Evolutionary conservation across 2,888 invertebrate genomes (phyloP), one percentile per base, ranked within the genome.

Genomic region (Andrena marginata): DNA sequence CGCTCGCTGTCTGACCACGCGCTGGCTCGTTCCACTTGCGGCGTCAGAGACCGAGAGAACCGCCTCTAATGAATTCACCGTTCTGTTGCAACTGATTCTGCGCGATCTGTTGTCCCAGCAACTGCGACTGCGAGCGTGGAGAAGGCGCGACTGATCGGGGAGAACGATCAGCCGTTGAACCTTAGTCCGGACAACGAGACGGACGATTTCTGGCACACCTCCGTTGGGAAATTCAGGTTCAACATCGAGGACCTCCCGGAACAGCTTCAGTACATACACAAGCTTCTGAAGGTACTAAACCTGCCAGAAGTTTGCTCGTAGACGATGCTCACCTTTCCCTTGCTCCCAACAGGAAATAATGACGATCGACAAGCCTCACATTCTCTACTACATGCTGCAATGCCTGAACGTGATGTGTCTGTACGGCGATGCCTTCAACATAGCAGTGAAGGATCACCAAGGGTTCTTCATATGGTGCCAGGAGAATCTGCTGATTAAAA

Each of bases 391-490:
- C 92, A 96, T 99, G 93, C 95, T 99, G 74, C 97, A 98, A 91
- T 98, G 98, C 86, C 95, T 99, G 35, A 98, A 98, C 94, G 96
- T 98, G 77, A 95, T 99, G 92, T 97, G 98, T 76, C 95, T 99
- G 31, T 98, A 99, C 92, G 98, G 98, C 0, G 99, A 99, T 93
- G 98, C 98, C n/a, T 95, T 98, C 87, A 96, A 96, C 20, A 97
- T 96, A 92, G 97, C 98, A 0, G 96, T 98, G 0, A 97, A 97
- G 80, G 98, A 99, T 90, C 98, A 99, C 92, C 96, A 97, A 88
- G 98, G 98, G 72, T 98, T 99, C 94, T 97, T 99, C 80, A 98
- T 98, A 89, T 99, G 98, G 98, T 98, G 98, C 87, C 99, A 99
- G 94, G 98, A 99, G 94, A 99, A 99, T 94, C 95, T 98, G 51